Percentiles rank a stretch among this genome's conserved stretches.
Evolutionary conservation across 2,797 vertebrate species (phyloP).

Genomic region (Chelon auratus): DNA sequence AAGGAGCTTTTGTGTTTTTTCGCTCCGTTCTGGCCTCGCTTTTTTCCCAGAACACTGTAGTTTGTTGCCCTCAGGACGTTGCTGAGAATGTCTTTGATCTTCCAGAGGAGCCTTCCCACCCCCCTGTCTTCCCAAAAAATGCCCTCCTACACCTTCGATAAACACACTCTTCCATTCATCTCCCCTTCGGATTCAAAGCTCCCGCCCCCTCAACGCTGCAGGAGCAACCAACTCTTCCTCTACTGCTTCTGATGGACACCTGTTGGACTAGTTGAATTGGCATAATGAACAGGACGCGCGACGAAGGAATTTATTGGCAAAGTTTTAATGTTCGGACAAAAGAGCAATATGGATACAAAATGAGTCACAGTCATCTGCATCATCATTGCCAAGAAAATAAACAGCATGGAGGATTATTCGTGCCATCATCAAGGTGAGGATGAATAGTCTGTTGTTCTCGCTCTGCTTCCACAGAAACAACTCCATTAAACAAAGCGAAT

Average conservation of each 20-base stretch:
- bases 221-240: conserved; percentile 41
- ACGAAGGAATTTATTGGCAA: conserved; percentile 50
- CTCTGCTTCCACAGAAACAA: background rate
- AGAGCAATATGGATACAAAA: conserved; percentile 42
- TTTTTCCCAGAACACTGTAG: conserved; percentile 54
- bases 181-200: conserved; percentile 23
- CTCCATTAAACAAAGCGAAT: conserved; percentile 7
- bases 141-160: conserved; percentile 47
- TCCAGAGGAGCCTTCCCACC: conserved; percentile 72
- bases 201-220: background rate
- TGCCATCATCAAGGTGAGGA: conserved; percentile 66
- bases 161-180: conserved; percentile 61
- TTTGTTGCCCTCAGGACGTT: conserved; percentile 76
- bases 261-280: conserved; percentile 47
- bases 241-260: conserved; percentile 37
- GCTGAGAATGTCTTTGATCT: conserved; percentile 78
- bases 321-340: conserved; percentile 28
- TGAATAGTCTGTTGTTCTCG: background rate
- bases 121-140: conserved; percentile 65
- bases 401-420: conserved; percentile 29
- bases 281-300: conserved; percentile 43
- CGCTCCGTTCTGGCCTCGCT: conserved; percentile 42
- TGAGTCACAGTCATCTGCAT: conserved; percentile 32
- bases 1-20: conserved; percentile 42
- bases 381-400: conserved; percentile 17